Conservation (phyloP, 2,797 vertebrate genomes). For the Hipposideros larvatus region DNA sequence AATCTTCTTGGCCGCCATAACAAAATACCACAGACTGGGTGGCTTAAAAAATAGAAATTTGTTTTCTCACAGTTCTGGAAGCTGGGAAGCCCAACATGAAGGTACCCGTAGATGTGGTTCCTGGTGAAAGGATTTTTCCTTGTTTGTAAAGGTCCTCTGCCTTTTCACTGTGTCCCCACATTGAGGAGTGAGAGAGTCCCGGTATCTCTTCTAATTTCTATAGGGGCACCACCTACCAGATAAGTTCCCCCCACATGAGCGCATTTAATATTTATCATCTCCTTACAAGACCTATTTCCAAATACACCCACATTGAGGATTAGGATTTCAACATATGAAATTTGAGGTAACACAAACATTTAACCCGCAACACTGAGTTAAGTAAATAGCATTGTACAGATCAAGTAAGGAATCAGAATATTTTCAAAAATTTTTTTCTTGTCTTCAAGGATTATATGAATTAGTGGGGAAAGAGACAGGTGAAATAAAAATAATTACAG, state of each 20-base stretch:
- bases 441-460: neutral
- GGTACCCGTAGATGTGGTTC: neutral
- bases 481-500: neutral
- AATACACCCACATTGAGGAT: neutral
- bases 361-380: neutral
- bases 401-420: neutral
- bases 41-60: neutral
- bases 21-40: neutral
- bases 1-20: neutral
- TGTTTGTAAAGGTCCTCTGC: neutral
- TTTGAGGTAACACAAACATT: neutral
- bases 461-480: neutral
- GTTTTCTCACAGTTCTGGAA: neutral
- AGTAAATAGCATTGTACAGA: neutral
- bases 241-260: rapidly evolving
- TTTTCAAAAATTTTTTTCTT: neutral
- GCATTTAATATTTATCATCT: neutral
- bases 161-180: neutral
- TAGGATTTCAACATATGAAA: neutral
- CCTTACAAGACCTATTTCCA: neutral
- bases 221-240: neutral
- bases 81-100: neutral
- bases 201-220: neutral
- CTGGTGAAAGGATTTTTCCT: neutral
- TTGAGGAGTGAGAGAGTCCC: neutral